Evolutionary conservation across 2,113 vertebrate genomes (phyloP).

Genomic region (Cacatua alba): DNA sequence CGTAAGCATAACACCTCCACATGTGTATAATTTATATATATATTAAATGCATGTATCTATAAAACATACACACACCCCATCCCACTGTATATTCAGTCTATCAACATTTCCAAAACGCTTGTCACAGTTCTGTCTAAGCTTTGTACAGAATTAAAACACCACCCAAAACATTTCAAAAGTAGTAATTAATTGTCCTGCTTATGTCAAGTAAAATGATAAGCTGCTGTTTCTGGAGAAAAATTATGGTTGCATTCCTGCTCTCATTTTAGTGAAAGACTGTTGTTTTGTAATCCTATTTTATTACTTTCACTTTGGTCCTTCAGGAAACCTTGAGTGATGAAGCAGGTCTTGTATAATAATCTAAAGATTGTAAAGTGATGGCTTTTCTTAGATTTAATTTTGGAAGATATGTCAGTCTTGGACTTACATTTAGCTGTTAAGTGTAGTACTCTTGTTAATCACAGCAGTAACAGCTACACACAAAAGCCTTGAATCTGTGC

Average conservation of each 20-base stretch:
- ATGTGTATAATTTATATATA: not conserved
- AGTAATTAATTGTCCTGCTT: not conserved
- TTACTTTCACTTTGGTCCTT: not conserved
- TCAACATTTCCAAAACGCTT: not conserved
- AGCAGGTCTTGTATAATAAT: not conserved
- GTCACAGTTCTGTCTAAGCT: not conserved
- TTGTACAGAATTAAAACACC: not conserved
- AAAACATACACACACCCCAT: not conserved
- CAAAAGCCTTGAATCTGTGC: not conserved
- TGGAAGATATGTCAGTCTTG: not conserved
- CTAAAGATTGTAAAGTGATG: not conserved
- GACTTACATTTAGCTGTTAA: not conserved
- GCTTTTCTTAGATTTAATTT: not conserved
- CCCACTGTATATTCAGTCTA: not conserved
- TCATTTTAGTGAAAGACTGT: not conserved
- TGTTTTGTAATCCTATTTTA: not conserved
- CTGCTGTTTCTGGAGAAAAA: not conserved
- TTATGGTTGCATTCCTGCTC: not conserved
- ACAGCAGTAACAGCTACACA: not conserved
- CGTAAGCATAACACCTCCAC: not conserved
- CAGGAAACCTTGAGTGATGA: not conserved
- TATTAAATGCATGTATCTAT: not conserved
- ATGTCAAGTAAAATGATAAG: not conserved
- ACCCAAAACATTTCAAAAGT: not conserved
- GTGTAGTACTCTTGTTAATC: not conserved